A percentile compares a stretch with the other conserved stretches of the same genome.
phyloP scores from a whole-genome alignment of 2,888 invertebrate genomes.

The Caradrina clavipalpis region DNA sequence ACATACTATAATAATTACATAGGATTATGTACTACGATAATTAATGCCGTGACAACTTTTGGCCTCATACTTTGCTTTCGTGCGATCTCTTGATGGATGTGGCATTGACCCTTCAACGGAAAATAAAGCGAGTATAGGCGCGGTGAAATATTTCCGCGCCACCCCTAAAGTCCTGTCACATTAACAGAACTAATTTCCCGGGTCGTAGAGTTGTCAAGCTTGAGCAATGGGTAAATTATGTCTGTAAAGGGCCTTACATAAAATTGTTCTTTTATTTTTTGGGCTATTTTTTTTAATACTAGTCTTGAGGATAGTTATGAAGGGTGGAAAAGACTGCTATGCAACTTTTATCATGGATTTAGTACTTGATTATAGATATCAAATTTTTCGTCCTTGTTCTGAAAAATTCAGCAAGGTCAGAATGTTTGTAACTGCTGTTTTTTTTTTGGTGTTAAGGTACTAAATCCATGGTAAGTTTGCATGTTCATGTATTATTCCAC shows the following conservation, averaged over 20 bases:
- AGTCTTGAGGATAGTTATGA: constrained; percentile 38
- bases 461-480: too few relatives aligned
- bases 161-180: constrained; percentile 33
- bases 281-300: constrained; percentile 1
- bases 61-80: constrained; percentile 9
- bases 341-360: background rate
- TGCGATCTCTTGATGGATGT: constrained; percentile 27
- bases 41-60: constrained; percentile 54
- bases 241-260: constrained; percentile 16
- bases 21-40: constrained; percentile 46
- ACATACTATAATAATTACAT: constrained; percentile 57
- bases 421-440: too few relatives aligned
- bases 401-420: too few relatives aligned
- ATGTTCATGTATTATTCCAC: too few relatives aligned
- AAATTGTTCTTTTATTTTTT: constrained; percentile 17
- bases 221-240: constrained; percentile 55
- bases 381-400: too few relatives aligned
- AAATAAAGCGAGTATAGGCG: constrained; percentile 16
- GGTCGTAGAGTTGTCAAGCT: constrained; percentile 48
- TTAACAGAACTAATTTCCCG: constrained; percentile 24
- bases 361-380: too few relatives aligned
- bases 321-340: background rate
- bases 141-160: constrained; percentile 35
- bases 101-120: constrained; percentile 27
- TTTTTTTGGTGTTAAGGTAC: too few relatives aligned